Conservation (phyloP, 2,797 vertebrate genomes). For the Phoxinus dragarum region DNA sequence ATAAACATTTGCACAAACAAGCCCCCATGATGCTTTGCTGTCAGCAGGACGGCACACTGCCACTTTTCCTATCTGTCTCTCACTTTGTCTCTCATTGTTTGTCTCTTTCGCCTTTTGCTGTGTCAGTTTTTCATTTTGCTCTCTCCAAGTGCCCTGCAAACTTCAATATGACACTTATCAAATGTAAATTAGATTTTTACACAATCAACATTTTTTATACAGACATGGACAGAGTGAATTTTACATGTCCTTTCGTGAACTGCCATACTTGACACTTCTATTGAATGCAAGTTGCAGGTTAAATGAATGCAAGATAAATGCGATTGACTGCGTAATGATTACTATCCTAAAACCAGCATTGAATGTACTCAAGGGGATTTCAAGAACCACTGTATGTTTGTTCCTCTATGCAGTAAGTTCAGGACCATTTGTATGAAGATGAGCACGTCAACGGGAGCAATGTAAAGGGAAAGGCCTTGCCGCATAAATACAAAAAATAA, state of each 20-base stretch:
- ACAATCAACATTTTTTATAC: background rate
- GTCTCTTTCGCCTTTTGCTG: slow-evolving; percentile 9
- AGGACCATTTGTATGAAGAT: background rate
- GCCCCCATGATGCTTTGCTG: slow-evolving; percentile 30
- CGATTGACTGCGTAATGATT: background rate
- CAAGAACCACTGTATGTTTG: background rate
- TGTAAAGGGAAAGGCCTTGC: background rate
- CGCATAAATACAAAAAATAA: background rate
- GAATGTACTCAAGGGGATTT: background rate
- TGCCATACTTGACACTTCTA: background rate
- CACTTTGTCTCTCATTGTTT: slow-evolving; percentile 20
- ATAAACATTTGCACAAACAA: slow-evolving; percentile 56
- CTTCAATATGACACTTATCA: slow-evolving; percentile 8
- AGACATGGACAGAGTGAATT: background rate
- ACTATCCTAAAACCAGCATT: background rate
- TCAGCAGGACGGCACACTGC: background rate
- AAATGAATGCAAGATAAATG: background rate
- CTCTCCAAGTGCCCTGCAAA: background rate
- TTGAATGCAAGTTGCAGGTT: background rate
- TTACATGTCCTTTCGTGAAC: background rate
- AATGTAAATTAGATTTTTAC: background rate
- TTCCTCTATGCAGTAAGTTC: background rate
- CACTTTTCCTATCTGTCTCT: slow-evolving; percentile 20
- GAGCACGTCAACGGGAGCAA: background rate
- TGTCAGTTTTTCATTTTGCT: background rate